Evolutionary conservation across 2,888 invertebrate genomes (phyloP).

Genomic region (Plusia festucae): DNA sequence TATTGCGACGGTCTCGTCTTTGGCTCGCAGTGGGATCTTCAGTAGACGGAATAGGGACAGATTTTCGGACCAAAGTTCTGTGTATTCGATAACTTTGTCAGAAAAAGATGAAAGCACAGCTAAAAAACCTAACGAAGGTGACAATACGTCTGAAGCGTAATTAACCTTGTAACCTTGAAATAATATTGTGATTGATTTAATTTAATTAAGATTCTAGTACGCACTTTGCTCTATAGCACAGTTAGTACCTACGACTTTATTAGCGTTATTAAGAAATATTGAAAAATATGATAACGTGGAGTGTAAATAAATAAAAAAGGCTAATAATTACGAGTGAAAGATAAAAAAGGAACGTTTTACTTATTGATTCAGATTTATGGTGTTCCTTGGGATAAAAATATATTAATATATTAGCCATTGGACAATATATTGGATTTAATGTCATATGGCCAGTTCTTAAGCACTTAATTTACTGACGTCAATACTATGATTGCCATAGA

Average conservation of each 20-base stretch:
- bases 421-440: constrained; percentile 21
- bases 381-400: not conserved
- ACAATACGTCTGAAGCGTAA: constrained; percentile 87
- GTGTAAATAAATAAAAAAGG: not conserved
- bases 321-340: not conserved
- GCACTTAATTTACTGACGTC: constrained; percentile 55
- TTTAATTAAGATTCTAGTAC: constrained; percentile 52
- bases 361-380: no score
- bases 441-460: constrained; percentile 50
- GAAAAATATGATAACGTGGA: not conserved
- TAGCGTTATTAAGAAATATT: not conserved
- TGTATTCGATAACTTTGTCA: constrained; percentile 85
- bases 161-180: constrained; percentile 25
- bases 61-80: constrained; percentile 84
- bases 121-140: constrained; percentile 79
- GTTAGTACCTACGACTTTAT: constrained; percentile 38
- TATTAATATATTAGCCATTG: no score
- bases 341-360: not conserved
- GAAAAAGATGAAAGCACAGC: constrained; percentile 81
- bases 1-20: constrained; percentile 79
- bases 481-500: constrained; percentile 67
- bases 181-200: constrained; percentile 46
- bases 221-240: constrained; percentile 47
- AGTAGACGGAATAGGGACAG: constrained; percentile 79
- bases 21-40: constrained; percentile 82